Percentiles rank a stretch among this genome's conserved stretches.
phyloP scores from a whole-genome alignment of 2,888 invertebrate genomes.

The Coenonympha arcania region DNA sequence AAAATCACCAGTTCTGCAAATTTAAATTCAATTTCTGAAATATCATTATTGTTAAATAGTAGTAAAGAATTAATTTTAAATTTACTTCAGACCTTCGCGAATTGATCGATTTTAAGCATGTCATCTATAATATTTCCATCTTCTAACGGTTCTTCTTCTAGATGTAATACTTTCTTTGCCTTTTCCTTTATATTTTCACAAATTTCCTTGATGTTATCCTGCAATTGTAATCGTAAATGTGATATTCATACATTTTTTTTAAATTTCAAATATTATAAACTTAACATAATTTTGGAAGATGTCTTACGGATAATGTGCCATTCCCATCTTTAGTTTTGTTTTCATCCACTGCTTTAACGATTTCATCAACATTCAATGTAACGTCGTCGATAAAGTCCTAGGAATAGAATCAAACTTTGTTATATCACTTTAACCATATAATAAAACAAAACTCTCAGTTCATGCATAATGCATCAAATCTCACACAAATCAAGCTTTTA shows the following conservation, averaged over 20 bases:
- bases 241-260: background rate
- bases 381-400: constrained; percentile 56
- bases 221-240: constrained; percentile 5
- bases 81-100: constrained; percentile 53
- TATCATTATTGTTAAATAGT: too few relatives aligned
- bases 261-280: background rate
- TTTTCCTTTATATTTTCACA: constrained; percentile 38
- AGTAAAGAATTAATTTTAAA: too few relatives aligned
- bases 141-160: constrained; percentile 18
- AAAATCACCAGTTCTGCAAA: too few relatives aligned
- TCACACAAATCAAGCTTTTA: too few relatives aligned
- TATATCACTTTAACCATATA: too few relatives aligned
- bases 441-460: too few relatives aligned
- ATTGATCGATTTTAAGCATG: constrained; percentile 40
- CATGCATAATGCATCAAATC: too few relatives aligned
- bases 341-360: constrained; percentile 29
- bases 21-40: too few relatives aligned
- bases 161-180: constrained; percentile 34
- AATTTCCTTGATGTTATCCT: constrained; percentile 40
- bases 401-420: too few relatives aligned
- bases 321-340: constrained; percentile 31
- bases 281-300: too few relatives aligned
- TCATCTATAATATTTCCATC: constrained; percentile 29
- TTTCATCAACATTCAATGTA: constrained; percentile 37
- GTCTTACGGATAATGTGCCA: constrained; percentile 35